Evolutionary conservation across 2,888 invertebrate species (phyloP).

Genomic region (Phalera bucephala): DNA sequence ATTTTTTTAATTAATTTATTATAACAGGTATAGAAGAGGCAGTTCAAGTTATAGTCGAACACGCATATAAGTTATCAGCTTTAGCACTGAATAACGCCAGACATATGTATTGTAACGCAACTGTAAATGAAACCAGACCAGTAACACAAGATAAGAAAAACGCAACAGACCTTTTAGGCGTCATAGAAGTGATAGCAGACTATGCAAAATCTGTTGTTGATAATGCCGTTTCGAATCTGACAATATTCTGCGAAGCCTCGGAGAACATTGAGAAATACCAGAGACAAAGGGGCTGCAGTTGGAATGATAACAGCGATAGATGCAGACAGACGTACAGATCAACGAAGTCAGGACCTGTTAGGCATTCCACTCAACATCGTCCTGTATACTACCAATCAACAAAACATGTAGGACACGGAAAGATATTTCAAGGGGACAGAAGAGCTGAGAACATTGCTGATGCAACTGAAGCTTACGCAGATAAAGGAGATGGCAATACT

Average conservation of each 20-base stretch:
- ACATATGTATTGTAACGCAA: constrained; percentile 48
- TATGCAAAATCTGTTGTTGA: constrained; percentile 43
- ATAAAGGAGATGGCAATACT: background rate
- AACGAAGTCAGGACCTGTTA: constrained; percentile 42
- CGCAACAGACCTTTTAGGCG: constrained; percentile 27
- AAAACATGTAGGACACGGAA: constrained; percentile 17
- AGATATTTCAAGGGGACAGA: background rate
- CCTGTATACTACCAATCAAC: constrained; percentile 44
- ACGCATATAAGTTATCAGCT: constrained; percentile 44
- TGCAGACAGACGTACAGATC: constrained; percentile 35
- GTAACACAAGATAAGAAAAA: constrained; percentile 5
- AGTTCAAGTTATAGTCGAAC: constrained; percentile 45
- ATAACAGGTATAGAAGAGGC: constrained; percentile 51
- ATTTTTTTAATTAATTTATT: too few species aligned
- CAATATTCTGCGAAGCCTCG: constrained; percentile 47
- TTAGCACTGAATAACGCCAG: constrained; percentile 48
- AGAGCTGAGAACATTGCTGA: background rate
- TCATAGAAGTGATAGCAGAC: constrained; percentile 38
- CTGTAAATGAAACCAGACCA: constrained; percentile 8
- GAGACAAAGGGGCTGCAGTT: constrained; percentile 28
- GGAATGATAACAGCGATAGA: constrained; percentile 10
- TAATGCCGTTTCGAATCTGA: constrained; percentile 42
- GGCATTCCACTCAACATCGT: constrained; percentile 46
- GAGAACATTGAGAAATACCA: constrained; percentile 40
- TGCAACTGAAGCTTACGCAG: too few species aligned